Evolutionary conservation across 2,113 vertebrate genomes (phyloP), one percentile per base, ranked within the genome.

Genomic region (Epinephelus cyanopodus): DNA sequence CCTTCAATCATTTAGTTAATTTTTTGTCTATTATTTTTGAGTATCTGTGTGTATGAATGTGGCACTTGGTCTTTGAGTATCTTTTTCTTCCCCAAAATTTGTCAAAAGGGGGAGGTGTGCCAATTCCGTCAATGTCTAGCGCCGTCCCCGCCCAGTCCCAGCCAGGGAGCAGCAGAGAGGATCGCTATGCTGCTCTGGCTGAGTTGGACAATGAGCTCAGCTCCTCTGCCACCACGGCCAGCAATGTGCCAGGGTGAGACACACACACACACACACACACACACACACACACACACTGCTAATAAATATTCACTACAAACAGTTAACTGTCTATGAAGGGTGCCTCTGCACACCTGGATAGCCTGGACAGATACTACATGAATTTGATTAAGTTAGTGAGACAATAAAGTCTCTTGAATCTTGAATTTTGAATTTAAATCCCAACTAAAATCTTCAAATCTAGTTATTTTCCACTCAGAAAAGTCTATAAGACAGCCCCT

Each of bases 121-220:
- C 95, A 25, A 92, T 95, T 61, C 94, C 94, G 0, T 92, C 95
- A 1, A 69, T 92, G 73, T 93, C 94, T 39, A 95, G 95, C 89
- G 94, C 95, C 45, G 96, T 96, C 42, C 88, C 93, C 13, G 45
- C 93, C 94, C 88, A 94, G 90, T 91, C 95, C 77, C 97, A 96
- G 81, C 52, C 92, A 45, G 89, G 94, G 3, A 94, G 94, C 86
- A 63, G 84, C 47, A 52, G 67, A 61, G 95, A 96, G 82, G 97
- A 99, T 94, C 98, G 98, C 92, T 99, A 99, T 12, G 98, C 97
- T 23, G 97, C 97, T 29, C 90, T 99, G 85, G 97, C 97, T 1
- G 97, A 99, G 86, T 91, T 99, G 48, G 97, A 98, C 95, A 98
- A 96, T 0, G 94, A 97, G 37, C 96, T 98, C 93, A 96, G 97